Conservation (phyloP, 1,140 invertebrate species). For the Metopolophium dirhodum region DNA sequence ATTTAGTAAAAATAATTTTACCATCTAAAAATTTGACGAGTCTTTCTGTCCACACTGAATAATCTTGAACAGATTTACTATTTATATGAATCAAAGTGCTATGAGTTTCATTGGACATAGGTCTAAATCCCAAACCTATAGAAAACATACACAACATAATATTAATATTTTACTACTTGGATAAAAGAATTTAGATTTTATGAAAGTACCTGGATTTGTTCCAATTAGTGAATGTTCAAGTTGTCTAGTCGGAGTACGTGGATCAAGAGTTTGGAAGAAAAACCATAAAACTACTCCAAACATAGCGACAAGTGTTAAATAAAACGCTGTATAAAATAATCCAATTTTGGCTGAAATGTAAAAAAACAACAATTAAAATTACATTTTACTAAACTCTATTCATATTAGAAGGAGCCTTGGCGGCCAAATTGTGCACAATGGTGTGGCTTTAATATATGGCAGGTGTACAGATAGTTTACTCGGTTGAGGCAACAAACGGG, state of each 20-base stretch:
- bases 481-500: background rate
- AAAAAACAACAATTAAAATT: slow-evolving; percentile 58
- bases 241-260: slow-evolving; percentile 83
- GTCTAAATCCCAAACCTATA: slow-evolving; percentile 88
- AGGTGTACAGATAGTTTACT: no score
- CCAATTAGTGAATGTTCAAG: slow-evolving; percentile 84
- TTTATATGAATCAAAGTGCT: slow-evolving; percentile 94
- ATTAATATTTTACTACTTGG: slow-evolving; percentile 38
- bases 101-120: slow-evolving; percentile 85
- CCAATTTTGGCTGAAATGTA: slow-evolving; percentile 81
- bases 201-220: slow-evolving; percentile 79
- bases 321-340: slow-evolving; percentile 91
- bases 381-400: background rate
- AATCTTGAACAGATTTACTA: slow-evolving; percentile 75
- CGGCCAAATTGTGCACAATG: no score
- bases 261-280: slow-evolving; percentile 89
- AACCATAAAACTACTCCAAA: slow-evolving; percentile 89
- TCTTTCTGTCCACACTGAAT: slow-evolving; percentile 77
- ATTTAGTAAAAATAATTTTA: slow-evolving; percentile 62
- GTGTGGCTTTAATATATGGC: no score
- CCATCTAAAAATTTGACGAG: slow-evolving; percentile 77
- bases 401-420: no score
- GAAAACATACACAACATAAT: slow-evolving; percentile 54
- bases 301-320: slow-evolving; percentile 67
- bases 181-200: slow-evolving; percentile 53